A percentile compares a stretch with the other conserved stretches of the same genome.
These are phyloP conservation scores for Listrodromus nycthemerus DNA, from an alignment of 2,888 invertebrate species.

Conservation along the genomic window DNA sequence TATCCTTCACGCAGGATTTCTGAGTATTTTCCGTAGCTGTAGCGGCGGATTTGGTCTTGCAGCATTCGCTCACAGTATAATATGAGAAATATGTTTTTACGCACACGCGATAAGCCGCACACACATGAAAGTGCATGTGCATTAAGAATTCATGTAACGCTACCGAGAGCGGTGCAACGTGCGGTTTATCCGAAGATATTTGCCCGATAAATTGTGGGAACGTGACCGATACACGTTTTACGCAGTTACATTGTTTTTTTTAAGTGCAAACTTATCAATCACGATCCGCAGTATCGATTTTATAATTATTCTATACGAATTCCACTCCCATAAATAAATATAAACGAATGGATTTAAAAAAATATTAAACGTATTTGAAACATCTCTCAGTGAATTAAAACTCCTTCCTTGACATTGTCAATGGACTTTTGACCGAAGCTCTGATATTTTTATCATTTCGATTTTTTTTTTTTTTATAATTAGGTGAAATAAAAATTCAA, in stretches of 20 bases:
- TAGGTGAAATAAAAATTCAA: background rate
- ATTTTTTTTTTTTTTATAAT: background rate
- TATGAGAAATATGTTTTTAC: background rate
- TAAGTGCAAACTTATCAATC: background rate
- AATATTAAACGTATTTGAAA: too few species aligned
- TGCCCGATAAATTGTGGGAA: slow-evolving; percentile 5
- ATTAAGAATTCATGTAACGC: slow-evolving; percentile 9
- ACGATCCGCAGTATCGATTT: background rate
- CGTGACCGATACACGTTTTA: background rate
- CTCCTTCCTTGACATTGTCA: too few species aligned
- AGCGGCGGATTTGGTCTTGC: slow-evolving; percentile 7
- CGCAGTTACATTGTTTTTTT: background rate
- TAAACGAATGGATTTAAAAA: too few species aligned
- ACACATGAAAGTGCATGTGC: background rate
- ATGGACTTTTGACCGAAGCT: too few species aligned
- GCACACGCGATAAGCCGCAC: too few species aligned
- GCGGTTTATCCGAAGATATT: slow-evolving; percentile 15
- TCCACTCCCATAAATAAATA: background rate
- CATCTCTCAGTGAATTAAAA: too few species aligned
- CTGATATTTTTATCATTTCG: too few species aligned
- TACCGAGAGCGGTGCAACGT: background rate
- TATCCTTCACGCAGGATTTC: slow-evolving; percentile 73
- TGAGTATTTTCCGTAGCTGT: slow-evolving; percentile 59
- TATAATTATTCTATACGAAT: background rate
- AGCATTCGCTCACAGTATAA: slow-evolving; percentile 8